Evolutionary conservation across 2,888 invertebrate genomes (phyloP).

Genomic region (Meandrusa payeni): DNA sequence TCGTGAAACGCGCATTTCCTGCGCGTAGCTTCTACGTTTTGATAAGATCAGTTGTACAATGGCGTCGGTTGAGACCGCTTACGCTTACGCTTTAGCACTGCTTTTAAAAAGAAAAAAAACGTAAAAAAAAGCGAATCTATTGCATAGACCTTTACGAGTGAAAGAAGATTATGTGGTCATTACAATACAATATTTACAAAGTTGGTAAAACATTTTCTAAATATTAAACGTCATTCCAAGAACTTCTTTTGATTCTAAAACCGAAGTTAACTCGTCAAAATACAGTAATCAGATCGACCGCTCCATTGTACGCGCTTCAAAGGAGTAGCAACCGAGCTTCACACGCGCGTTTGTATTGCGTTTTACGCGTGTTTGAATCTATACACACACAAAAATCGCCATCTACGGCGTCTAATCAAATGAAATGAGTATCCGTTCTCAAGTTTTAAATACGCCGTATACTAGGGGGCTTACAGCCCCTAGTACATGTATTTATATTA

Average conservation of each 20-base stretch:
- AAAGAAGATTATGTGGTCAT: slow-evolving; percentile 25
- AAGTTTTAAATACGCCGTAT: no score
- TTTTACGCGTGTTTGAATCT: no score
- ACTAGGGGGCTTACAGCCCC: no score
- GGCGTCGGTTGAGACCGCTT: slow-evolving; percentile 22
- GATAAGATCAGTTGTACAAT: slow-evolving; percentile 20
- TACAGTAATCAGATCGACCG: neutral
- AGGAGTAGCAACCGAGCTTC: neutral
- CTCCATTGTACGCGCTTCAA: neutral
- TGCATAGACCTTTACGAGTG: slow-evolving; percentile 25
- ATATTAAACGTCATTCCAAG: slow-evolving; percentile 25
- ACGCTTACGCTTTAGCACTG: slow-evolving; percentile 21
- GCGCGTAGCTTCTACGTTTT: slow-evolving; percentile 14
- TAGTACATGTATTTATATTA: no score
- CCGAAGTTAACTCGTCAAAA: slow-evolving; percentile 24
- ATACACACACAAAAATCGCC: neutral
- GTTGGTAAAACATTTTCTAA: slow-evolving; percentile 28
- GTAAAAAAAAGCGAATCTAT: slow-evolving; percentile 22
- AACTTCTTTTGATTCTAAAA: slow-evolving; percentile 25
- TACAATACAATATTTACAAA: slow-evolving; percentile 27
- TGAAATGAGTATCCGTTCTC: no score
- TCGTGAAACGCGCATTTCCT: slow-evolving; percentile 18
- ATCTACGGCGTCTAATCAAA: neutral
- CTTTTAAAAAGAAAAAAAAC: no score
- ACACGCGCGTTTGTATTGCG: neutral